Conservation (phyloP, 2,888 invertebrate species). For the Ceramica pisi region DNA sequence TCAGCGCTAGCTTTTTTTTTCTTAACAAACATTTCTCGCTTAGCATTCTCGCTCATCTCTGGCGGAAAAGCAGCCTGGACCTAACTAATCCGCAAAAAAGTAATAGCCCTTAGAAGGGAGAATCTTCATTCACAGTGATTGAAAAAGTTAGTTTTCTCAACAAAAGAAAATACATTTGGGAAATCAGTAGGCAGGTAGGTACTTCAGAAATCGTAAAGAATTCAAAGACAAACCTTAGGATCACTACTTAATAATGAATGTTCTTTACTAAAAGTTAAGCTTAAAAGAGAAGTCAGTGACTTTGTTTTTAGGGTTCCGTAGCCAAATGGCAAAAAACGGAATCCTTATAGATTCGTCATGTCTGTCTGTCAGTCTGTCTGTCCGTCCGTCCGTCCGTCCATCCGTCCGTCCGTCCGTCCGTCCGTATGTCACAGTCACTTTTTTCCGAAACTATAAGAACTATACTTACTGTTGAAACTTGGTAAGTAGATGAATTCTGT, state of each 20-base stretch:
- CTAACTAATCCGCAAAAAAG: not conserved
- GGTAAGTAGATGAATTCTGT: no score
- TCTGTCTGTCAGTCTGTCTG: no score
- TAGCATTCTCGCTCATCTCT: no score
- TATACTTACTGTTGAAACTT: no score
- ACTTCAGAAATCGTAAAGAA: slow-evolving; percentile 50
- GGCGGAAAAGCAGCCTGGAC: not conserved
- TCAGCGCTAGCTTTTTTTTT: no score
- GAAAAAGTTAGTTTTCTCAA: slow-evolving; percentile 70
- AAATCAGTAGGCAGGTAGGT: slow-evolving; percentile 49
- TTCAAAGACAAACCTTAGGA: slow-evolving; percentile 50
- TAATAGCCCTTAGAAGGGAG: slow-evolving; percentile 50
- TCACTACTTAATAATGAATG: slow-evolving; percentile 52
- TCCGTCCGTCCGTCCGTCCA: no score
- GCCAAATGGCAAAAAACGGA: no score
- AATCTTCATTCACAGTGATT: slow-evolving; percentile 69
- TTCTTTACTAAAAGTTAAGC: slow-evolving; percentile 31
- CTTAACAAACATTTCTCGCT: no score
- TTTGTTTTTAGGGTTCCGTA: not conserved
- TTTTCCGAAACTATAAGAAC: no score
- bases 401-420: no score
- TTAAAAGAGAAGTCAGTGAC: slow-evolving; percentile 20
- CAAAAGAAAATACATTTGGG: slow-evolving; percentile 56
- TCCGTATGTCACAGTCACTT: no score
- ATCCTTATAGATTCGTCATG: no score